Evolutionary conservation across 2,113 vertebrate species (phyloP), one percentile per base, ranked within the genome.

Genomic region (Solea solea): DNA sequence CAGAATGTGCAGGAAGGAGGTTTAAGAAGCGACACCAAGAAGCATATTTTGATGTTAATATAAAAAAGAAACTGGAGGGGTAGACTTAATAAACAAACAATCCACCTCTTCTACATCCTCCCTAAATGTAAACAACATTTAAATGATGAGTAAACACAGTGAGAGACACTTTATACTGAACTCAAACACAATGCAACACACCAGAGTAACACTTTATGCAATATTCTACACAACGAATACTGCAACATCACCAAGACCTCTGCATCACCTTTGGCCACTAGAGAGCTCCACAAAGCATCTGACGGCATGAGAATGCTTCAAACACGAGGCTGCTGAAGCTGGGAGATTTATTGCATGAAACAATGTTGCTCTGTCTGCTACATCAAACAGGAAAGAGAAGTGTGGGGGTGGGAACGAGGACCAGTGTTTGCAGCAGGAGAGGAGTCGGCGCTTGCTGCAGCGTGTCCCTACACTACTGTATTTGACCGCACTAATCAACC

Each of bases 231-330:
- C 34, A 34, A 34, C 34, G 5, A 34, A 34, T 34, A 34, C 34
- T 34, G 34, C 34, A 34, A 6, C 34, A 3, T 3, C 34, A 34
- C 3, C 34, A 34, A 34, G 3, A 34, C 34, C 34, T n/a, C 46
- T 12, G 16, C 69, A 21, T 66, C 58, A 56, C 7, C 14, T 72
- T 62, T 27, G 56, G 28, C 88, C 90, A 88, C 88, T 84, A 89
- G 88, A 84, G 87, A 68, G 84, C 88, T 84, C 83, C 74, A 89
- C 28, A 44, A 64, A 83, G 28, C 75, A 63, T 3, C 7, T 5
- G 70, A 50, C 11, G 0, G 4, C 46, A 16, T 15, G 15, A 12
- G 42, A 52, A 39, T n/a, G 61, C 44, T 73, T 28, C n/a, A 5
- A 56, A 55, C 70, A 64, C 2, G 11, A 73, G n/a, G 48, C 59